Evolutionary conservation across 2,113 vertebrate species (phyloP).

Genomic region (Ochotona princeps): DNA sequence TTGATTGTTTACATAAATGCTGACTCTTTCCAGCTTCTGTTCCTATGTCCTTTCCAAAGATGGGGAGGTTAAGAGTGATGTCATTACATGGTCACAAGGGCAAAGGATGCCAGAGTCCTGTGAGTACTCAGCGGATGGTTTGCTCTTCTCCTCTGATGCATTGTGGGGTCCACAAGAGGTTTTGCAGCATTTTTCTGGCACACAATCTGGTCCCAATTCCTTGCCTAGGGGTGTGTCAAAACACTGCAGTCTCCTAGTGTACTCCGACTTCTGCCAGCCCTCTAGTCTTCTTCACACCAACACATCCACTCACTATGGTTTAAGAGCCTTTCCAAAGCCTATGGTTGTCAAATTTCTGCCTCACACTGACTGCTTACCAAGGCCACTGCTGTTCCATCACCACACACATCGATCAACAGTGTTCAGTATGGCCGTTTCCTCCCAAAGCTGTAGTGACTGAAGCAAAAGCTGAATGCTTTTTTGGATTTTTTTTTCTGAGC

Average conservation of each 20-base stretch:
- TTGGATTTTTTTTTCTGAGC: neutral
- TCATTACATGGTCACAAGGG: neutral
- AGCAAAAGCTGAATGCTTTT: neutral
- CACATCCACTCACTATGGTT: accelerated
- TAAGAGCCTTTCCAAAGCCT: neutral
- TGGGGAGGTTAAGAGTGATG: neutral
- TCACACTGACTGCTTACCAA: neutral
- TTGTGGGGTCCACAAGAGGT: neutral
- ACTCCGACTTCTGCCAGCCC: neutral
- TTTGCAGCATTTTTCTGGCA: neutral
- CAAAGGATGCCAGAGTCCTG: neutral
- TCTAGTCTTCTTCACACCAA: neutral
- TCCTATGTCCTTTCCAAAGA: neutral
- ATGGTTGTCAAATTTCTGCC: neutral
- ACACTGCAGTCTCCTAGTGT: neutral
- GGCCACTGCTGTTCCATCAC: neutral
- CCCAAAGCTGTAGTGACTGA: neutral
- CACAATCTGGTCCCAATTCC: neutral
- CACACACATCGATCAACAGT: neutral
- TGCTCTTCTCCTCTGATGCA: neutral
- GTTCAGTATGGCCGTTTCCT: neutral
- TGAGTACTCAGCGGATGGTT: neutral
- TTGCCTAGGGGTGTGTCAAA: neutral
- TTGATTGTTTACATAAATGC: neutral
- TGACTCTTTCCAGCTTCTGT: neutral